phyloP scores from a whole-genome alignment of 2,797 vertebrate genomes.

The Pangasius macronema region DNA sequence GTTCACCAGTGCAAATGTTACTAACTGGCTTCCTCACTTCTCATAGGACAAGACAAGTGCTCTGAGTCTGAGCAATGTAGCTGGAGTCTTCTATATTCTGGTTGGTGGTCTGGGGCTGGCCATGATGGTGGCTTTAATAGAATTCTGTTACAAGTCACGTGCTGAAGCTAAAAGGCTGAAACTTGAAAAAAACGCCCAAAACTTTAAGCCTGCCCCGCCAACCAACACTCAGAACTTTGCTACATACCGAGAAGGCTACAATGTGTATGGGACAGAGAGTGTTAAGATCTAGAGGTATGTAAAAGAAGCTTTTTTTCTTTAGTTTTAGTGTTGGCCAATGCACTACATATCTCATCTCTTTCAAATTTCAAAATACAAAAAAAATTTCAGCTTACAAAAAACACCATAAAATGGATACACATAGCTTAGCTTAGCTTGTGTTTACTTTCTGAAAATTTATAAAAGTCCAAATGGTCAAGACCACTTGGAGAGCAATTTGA shows the following conservation, averaged over 20 bases:
- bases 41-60: constrained; percentile 99
- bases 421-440: background rate
- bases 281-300: constrained; percentile 99
- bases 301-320: constrained; percentile 58
- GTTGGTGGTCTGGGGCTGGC: constrained; percentile 98
- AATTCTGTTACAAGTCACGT: constrained; percentile 99
- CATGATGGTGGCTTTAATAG: constrained; percentile 99
- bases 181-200: constrained; percentile 98
- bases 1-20: constrained; percentile 65
- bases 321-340: background rate
- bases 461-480: background rate
- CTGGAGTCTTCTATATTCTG: constrained; percentile 99
- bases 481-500: background rate
- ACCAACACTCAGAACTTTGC: constrained; percentile 99
- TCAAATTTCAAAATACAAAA: no score
- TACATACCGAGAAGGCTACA: constrained; percentile 99
- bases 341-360: background rate
- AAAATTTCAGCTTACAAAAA: background rate
- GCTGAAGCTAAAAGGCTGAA: constrained; percentile 99
- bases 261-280: constrained; percentile 99
- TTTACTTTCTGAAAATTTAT: background rate
- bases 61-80: constrained; percentile 99
- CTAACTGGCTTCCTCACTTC: constrained; percentile 85
- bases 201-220: constrained; percentile 96
- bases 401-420: background rate